Evolutionary conservation across 2,797 vertebrate species (phyloP).

Genomic region (Chaenodraco wilsoni): DNA sequence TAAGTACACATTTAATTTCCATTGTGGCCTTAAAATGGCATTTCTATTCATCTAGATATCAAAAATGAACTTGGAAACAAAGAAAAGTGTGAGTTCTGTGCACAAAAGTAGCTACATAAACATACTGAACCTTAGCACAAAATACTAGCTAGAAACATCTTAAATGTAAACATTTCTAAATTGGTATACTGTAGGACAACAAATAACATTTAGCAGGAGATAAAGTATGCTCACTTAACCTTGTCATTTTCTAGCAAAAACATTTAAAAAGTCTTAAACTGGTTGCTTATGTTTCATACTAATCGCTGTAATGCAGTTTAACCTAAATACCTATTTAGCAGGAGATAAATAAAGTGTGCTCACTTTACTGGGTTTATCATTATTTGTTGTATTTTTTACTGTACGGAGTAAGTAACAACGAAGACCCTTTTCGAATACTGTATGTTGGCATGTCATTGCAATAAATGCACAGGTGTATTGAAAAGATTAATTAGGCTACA

Average conservation of each 20-base stretch:
- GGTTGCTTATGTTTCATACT: too few species aligned
- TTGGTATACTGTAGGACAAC: not conserved
- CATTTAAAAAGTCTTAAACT: too few species aligned
- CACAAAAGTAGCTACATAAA: not conserved
- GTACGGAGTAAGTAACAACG: not conserved
- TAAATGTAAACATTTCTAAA: not conserved
- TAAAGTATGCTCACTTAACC: too few species aligned
- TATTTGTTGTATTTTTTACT: not conserved
- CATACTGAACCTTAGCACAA: not conserved
- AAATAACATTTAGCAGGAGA: not conserved
- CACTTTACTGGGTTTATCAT: too few species aligned
- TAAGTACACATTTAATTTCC: not conserved
- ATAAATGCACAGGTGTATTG: conserved; percentile 4
- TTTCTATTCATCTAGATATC: not conserved
- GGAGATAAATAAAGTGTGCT: not conserved
- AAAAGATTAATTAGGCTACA: not conserved
- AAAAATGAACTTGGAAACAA: not conserved
- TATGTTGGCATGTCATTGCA: conserved; percentile 8
- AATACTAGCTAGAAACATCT: not conserved
- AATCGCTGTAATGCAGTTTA: too few species aligned
- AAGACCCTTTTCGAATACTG: not conserved
- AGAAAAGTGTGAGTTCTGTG: not conserved
- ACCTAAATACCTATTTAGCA: not conserved
- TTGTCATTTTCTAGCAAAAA: too few species aligned
- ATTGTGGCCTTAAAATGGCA: not conserved